Percentiles rank a stretch among this genome's conserved stretches.
These are phyloP conservation scores for Aratinga solstitialis DNA, from an alignment of 2,797 vertebrate species.

Conservation along the genomic window DNA sequence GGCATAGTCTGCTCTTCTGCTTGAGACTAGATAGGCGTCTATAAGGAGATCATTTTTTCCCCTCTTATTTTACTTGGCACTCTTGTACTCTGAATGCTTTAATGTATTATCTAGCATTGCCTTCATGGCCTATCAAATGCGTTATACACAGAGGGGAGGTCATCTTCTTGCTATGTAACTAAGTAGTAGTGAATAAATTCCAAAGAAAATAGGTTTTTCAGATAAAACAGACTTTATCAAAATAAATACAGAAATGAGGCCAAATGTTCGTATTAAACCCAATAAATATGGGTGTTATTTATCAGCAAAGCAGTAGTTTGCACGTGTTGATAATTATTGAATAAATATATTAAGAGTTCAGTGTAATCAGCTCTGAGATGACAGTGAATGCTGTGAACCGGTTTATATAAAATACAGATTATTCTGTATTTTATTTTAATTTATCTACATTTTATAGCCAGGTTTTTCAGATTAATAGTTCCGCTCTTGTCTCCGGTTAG, in stretches of 20 bases:
- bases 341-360: background rate
- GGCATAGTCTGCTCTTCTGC: background rate
- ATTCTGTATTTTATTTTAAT: background rate
- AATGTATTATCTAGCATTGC: background rate
- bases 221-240: background rate
- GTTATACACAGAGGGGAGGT: background rate
- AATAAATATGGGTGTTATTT: constrained; percentile 12
- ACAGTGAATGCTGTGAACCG: background rate
- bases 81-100: background rate
- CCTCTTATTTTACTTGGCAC: background rate
- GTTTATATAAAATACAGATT: background rate
- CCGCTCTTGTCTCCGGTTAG: background rate
- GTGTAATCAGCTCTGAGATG: background rate
- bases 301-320: constrained; percentile 1
- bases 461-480: background rate
- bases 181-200: background rate
- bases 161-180: background rate
- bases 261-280: background rate
- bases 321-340: background rate
- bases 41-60: background rate
- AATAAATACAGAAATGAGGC: background rate
- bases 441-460: background rate
- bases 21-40: background rate
- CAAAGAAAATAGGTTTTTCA: background rate
- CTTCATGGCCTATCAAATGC: background rate